A percentile compares a stretch with the other conserved stretches of the same genome.
Conservation (phyloP, 2,888 invertebrate genomes). For the Heteromurus nitidus region DNA sequence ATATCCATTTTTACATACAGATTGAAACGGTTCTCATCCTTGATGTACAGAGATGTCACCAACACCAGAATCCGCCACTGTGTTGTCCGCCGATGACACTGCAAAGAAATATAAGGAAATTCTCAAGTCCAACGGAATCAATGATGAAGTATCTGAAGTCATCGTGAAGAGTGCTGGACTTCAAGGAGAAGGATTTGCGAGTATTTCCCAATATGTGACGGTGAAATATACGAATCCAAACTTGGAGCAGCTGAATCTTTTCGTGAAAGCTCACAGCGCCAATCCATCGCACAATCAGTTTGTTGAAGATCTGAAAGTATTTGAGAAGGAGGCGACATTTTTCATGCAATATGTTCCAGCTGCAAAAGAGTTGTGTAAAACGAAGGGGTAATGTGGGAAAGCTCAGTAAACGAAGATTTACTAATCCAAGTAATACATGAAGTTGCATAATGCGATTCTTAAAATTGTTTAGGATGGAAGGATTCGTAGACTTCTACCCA, state of each 20-base stretch:
- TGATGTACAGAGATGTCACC: too few relatives aligned
- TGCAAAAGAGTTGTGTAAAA: conserved; percentile 44
- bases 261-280: conserved; percentile 19
- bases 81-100: not conserved
- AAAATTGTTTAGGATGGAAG: not conserved
- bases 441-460: not conserved
- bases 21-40: too few relatives aligned
- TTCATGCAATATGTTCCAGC: conserved; percentile 30
- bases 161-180: conserved; percentile 27
- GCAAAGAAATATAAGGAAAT: conserved; percentile 2
- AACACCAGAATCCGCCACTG: too few relatives aligned
- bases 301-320: conserved; percentile 32
- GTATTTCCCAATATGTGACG: conserved; percentile 14
- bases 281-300: conserved; percentile 9
- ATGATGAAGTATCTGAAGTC: conserved; percentile 35
- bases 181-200: conserved; percentile 44
- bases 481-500: conserved; percentile 45
- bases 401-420: not conserved
- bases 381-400: conserved; percentile 42
- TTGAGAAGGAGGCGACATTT: conserved; percentile 53
- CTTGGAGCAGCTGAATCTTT: conserved; percentile 35
- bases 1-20: too few relatives aligned
- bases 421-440: not conserved
- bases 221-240: conserved; percentile 34
- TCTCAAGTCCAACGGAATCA: conserved; percentile 29